Evolutionary conservation across 1,140 invertebrate species (phyloP).

Genomic region (Limonius californicus): DNA sequence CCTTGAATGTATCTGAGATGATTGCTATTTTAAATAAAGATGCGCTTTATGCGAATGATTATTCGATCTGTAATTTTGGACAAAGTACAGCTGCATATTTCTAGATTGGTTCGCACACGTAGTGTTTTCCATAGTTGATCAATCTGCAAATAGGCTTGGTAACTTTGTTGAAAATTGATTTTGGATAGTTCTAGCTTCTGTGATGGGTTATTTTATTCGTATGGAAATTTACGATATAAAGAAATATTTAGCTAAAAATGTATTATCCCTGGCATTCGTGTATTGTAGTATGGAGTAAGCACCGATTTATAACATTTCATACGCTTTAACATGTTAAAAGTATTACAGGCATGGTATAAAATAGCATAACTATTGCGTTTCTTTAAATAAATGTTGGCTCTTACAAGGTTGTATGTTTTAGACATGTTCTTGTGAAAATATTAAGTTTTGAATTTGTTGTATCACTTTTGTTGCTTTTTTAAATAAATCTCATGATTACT

Average conservation of each 20-base stretch:
- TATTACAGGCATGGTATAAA: not conserved
- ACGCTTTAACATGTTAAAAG: slow-evolving; percentile 24
- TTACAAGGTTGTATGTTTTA: no score
- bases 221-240: slow-evolving; percentile 26
- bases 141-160: not conserved
- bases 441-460: not conserved
- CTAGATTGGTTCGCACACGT: not conserved
- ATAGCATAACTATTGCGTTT: not conserved
- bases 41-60: slow-evolving; percentile 5
- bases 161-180: slow-evolving; percentile 11
- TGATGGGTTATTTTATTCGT: slow-evolving; percentile 37
- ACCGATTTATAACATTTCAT: slow-evolving; percentile 32
- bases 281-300: slow-evolving; percentile 29
- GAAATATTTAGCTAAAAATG: slow-evolving; percentile 31
- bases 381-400: not conserved
- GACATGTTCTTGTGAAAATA: not conserved
- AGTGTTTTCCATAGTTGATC: not conserved
- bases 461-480: not conserved
- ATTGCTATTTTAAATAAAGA: slow-evolving; percentile 1
- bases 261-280: slow-evolving; percentile 29
- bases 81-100: not conserved
- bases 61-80: not conserved
- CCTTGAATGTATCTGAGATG: slow-evolving; percentile 27
- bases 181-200: slow-evolving; percentile 34
- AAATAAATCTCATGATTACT: not conserved